Percentiles rank a stretch among this genome's conserved stretches.
Conservation (phyloP, 1,140 invertebrate genomes). For the Ceratosolen solmsi region DNA sequence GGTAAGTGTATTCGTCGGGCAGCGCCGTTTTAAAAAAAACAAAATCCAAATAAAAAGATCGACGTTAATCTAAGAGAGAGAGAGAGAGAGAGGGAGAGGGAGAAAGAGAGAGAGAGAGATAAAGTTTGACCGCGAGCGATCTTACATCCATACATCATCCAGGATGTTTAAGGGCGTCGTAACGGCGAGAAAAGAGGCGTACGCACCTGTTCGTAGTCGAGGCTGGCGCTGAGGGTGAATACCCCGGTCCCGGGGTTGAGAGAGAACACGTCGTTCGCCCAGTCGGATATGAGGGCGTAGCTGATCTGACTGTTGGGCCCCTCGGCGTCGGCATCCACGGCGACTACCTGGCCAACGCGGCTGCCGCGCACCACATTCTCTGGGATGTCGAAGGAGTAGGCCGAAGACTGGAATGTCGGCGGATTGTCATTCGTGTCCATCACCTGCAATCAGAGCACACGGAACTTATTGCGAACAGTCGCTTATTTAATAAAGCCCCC, state of each 20-base stretch:
- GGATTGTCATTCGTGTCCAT: conserved; percentile 95
- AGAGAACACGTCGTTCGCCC: conserved; percentile 95
- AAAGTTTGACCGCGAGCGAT: neutral
- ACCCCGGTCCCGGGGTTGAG: conserved; percentile 91
- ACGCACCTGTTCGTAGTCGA: conserved; percentile 93
- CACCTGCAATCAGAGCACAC: conserved; percentile 77
- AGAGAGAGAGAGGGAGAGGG: neutral
- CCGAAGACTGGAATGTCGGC: conserved; percentile 86
- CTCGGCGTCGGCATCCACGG: conserved; percentile 86
- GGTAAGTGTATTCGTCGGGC: neutral
- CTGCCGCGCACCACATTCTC: conserved; percentile 88
- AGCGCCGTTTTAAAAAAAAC: neutral
- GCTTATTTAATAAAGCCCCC: no score
- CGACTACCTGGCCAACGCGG: conserved; percentile 86
- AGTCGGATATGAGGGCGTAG: conserved; percentile 92
- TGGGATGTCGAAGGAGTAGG: conserved; percentile 91
- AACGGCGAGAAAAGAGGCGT: neutral
- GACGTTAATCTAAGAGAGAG: conserved; percentile 13
- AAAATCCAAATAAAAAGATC: neutral
- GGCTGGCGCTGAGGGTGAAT: conserved; percentile 88
- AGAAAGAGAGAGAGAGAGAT: neutral
- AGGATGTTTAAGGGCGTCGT: neutral
- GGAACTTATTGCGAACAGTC: no score
- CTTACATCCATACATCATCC: conserved; percentile 3
- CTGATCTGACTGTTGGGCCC: conserved; percentile 91